These are phyloP conservation scores for Podiceps cristatus DNA, from an alignment of 2,113 vertebrate species.

Conservation along the genomic window DNA sequence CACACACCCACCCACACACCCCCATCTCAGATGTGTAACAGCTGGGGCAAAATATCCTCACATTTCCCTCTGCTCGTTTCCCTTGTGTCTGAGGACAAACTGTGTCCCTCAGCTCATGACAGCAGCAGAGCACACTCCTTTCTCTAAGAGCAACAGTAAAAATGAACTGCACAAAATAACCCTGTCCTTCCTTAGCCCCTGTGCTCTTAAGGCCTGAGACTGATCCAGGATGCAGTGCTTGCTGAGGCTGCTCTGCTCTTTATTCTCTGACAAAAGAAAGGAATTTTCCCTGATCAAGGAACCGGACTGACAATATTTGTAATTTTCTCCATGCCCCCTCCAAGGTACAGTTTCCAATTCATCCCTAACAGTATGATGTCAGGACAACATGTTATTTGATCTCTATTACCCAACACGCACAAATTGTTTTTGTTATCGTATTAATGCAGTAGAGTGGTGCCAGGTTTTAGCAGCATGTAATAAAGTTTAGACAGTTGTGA, in stretches of 20 bases:
- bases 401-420: neutral
- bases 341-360: neutral
- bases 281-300: neutral
- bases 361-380: neutral
- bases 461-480: neutral
- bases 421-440: neutral
- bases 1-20: no score
- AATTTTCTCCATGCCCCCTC: neutral
- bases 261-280: neutral
- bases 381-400: neutral
- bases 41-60: neutral
- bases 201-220: neutral
- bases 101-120: neutral
- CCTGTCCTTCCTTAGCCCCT: neutral
- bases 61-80: neutral
- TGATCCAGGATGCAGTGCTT: neutral
- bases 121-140: neutral
- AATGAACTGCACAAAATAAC: neutral
- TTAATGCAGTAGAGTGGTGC: neutral
- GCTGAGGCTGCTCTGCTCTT: neutral
- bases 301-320: neutral
- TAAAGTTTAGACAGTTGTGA: neutral
- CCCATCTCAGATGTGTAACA: no score
- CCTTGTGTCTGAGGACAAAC: neutral
- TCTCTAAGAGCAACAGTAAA: neutral